A percentile compares a stretch with the other conserved stretches of the same genome.
phyloP scores from a whole-genome alignment of 1,140 invertebrate genomes.

The Caerostris extrusa region DNA sequence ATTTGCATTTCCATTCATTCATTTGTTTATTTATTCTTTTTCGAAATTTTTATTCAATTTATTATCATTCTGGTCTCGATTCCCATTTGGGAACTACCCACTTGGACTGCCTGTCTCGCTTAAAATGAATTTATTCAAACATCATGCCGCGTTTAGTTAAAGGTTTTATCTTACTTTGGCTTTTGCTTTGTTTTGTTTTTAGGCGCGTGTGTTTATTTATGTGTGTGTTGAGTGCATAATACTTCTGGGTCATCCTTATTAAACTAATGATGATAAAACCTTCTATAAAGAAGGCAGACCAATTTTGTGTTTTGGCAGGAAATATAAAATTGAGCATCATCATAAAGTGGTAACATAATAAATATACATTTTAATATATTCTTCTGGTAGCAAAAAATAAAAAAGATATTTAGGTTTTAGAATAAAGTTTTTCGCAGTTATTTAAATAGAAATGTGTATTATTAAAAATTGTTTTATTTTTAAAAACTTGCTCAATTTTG shows the following conservation, averaged over 20 bases:
- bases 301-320: too few relatives aligned
- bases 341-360: too few relatives aligned
- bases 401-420: too few relatives aligned
- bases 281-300: neutral
- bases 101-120: neutral
- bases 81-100: neutral
- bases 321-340: too few relatives aligned
- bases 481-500: too few relatives aligned
- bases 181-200: neutral
- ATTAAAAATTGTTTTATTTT: too few relatives aligned
- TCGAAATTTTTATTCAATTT: conserved; percentile 43
- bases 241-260: neutral
- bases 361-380: too few relatives aligned
- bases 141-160: neutral
- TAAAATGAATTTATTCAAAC: neutral
- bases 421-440: too few relatives aligned
- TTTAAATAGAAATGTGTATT: too few relatives aligned
- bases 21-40: conserved; percentile 17
- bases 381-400: too few relatives aligned
- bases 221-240: too few relatives aligned
- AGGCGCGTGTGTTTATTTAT: neutral
- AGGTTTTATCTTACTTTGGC: neutral
- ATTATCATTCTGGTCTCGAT: neutral
- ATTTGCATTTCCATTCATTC: neutral
- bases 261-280: neutral